phyloP scores from a whole-genome alignment of 2,113 vertebrate species.

The Onychostoma macrolepis region DNA sequence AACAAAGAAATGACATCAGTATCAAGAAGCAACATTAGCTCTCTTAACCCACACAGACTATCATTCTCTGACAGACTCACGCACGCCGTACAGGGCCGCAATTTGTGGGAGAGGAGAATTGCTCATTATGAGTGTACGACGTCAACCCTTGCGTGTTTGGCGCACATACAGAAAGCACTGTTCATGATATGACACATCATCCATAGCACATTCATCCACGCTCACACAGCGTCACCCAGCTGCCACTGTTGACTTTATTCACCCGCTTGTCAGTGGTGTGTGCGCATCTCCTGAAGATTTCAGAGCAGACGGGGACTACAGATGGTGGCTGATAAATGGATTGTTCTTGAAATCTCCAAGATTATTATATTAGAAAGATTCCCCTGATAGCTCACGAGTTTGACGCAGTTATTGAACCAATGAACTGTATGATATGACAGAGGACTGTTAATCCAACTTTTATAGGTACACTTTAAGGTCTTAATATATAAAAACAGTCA shows the following conservation, averaged over 20 bases:
- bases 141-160: conserved; percentile 46
- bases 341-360: conserved; percentile 66
- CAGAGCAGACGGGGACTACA: conserved; percentile 71
- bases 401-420: conserved; percentile 34
- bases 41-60: conserved; percentile 49
- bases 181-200: conserved; percentile 58
- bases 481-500: not conserved
- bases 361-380: conserved; percentile 61
- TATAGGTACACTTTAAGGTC: not conserved
- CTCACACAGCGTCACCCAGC: conserved; percentile 65
- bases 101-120: conserved; percentile 54
- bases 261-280: conserved; percentile 15
- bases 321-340: conserved; percentile 68
- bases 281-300: conserved; percentile 39
- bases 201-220: conserved; percentile 48
- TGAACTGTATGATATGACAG: conserved; percentile 15
- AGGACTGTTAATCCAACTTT: not conserved
- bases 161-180: conserved; percentile 61
- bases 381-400: conserved; percentile 10
- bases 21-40: conserved; percentile 64
- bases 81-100: conserved; percentile 46
- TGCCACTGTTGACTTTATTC: conserved; percentile 46
- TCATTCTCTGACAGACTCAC: not conserved
- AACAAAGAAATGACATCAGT: conserved; percentile 58
- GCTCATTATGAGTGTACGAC: conserved; percentile 38